Conservation (phyloP, 2,113 vertebrate species). For the Herpailurus yagouaroundi region DNA sequence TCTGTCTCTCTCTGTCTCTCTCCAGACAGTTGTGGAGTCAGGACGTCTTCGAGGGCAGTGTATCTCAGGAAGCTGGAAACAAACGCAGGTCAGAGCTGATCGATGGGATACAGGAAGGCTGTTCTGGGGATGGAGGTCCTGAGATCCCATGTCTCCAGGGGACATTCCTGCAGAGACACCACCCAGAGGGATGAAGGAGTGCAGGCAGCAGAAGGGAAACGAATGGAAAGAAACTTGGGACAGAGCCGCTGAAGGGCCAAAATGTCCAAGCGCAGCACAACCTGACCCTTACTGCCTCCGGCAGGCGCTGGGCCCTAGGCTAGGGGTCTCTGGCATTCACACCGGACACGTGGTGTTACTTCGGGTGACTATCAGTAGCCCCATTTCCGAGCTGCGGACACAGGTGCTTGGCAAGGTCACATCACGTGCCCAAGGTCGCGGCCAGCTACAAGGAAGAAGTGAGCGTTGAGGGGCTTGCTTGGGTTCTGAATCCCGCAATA, state of each 20-base stretch:
- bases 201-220: background rate
- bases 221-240: too few species aligned
- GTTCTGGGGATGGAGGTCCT: too few species aligned
- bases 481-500: fast-evolving
- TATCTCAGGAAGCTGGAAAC: constrained; percentile 52
- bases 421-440: fast-evolving
- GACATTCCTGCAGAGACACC: background rate
- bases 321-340: fast-evolving
- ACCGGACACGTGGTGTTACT: fast-evolving
- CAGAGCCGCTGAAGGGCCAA: background rate
- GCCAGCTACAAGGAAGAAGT: background rate
- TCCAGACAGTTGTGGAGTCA: background rate
- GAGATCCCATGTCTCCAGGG: background rate
- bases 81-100: background rate
- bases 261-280: fast-evolving
- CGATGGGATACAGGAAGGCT: fast-evolving
- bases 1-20: background rate
- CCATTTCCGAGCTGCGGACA: background rate
- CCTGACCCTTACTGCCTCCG: fast-evolving
- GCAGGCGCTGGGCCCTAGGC: background rate
- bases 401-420: background rate
- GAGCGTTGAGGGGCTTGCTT: fast-evolving
- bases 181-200: fast-evolving
- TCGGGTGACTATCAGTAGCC: fast-evolving
- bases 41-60: background rate